A percentile compares a stretch with the other conserved stretches of the same genome.
phyloP scores from a whole-genome alignment of 2,113 vertebrate species.

The Prionailurus viverrinus region DNA sequence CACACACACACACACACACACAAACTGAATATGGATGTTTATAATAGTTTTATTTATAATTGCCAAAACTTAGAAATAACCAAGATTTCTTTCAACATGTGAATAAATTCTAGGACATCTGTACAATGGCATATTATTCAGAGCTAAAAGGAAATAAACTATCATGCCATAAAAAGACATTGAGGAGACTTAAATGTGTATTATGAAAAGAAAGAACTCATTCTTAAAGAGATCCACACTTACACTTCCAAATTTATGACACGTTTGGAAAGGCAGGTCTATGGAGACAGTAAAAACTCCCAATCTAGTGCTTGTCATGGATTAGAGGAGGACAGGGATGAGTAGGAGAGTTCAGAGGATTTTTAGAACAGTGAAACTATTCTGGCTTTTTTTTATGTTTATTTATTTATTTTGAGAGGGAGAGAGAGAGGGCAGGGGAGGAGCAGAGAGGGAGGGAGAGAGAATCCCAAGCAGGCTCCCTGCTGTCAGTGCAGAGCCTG shows the following conservation, averaged over 20 bases:
- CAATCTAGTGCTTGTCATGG: not conserved
- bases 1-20: too few relatives aligned
- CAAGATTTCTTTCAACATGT: not conserved
- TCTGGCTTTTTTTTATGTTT: not conserved
- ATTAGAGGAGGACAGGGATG: not conserved
- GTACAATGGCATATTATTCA: not conserved
- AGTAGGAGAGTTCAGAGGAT: not conserved
- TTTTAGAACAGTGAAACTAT: not conserved
- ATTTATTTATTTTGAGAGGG: too few relatives aligned
- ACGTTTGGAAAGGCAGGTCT: not conserved
- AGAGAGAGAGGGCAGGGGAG: too few relatives aligned
- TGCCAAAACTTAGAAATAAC: constrained; percentile 24
- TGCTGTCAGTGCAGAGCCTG: too few relatives aligned
- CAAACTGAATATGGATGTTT: not conserved
- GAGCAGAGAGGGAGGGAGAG: too few relatives aligned
- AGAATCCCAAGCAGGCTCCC: too few relatives aligned
- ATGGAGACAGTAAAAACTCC: not conserved
- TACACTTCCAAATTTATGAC: not conserved
- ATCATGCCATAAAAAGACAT: not conserved
- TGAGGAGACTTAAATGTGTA: not conserved
- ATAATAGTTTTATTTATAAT: not conserved
- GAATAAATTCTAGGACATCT: not conserved
- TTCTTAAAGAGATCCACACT: not conserved
- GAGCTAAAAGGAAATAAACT: not conserved
- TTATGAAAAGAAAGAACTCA: not conserved